Evolutionary conservation across 92 coral and sea anemone genomes (phyloP).

Genomic region (Umimayanthus kanabou): DNA sequence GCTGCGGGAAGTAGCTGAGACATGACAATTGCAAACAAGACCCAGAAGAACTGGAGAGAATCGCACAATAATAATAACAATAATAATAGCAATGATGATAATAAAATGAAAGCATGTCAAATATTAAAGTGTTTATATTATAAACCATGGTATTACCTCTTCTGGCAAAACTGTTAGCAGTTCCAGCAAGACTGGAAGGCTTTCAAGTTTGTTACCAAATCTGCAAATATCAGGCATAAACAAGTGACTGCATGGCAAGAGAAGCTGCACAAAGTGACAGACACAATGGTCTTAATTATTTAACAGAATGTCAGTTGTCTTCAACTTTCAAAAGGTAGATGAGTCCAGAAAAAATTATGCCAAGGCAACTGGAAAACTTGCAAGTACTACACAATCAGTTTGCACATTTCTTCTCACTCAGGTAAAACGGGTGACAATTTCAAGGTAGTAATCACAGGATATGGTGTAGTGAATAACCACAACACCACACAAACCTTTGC

Average conservation of each 20-base stretch:
- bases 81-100: background rate
- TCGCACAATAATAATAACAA: background rate
- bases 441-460: background rate
- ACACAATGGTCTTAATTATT: too few species aligned
- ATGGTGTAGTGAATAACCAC: background rate
- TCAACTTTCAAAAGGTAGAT: background rate
- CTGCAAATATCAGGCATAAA: constrained; percentile 46
- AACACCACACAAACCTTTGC: constrained; percentile 63
- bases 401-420: too few species aligned
- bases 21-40: too few species aligned
- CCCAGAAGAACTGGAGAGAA: too few species aligned
- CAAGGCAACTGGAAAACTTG: background rate
- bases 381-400: background rate
- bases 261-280: background rate
- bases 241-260: background rate
- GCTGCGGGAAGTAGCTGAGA: too few species aligned
- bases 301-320: too few species aligned
- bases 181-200: constrained; percentile 83
- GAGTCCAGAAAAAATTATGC: background rate
- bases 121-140: background rate
- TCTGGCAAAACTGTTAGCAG: constrained; percentile 90
- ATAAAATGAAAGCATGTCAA: background rate
- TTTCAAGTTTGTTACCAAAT: constrained; percentile 77
- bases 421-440: too few species aligned
- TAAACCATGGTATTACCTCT: constrained; percentile 63